Conservation (phyloP, 1,140 invertebrate genomes). For the Caenorhabditis latens region DNA sequence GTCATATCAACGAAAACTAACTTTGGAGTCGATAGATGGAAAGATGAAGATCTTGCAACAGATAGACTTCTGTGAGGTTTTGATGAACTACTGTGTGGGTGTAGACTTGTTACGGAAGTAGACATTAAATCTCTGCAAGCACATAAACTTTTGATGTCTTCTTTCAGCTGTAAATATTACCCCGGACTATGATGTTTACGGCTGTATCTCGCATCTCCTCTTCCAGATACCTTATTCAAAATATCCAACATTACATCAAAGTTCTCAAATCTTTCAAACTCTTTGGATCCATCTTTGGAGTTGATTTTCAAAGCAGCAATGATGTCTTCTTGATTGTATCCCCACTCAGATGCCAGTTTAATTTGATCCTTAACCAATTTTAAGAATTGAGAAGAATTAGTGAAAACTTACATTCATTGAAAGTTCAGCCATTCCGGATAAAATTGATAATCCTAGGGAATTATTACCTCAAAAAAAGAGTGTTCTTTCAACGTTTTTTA, state of each 20-base stretch:
- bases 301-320: slow-evolving; percentile 10
- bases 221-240: slow-evolving; percentile 8
- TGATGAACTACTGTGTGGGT: slow-evolving; percentile 10
- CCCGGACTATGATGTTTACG: slow-evolving; percentile 16
- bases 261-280: slow-evolving; percentile 31
- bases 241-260: slow-evolving; percentile 36
- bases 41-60: slow-evolving; percentile 8
- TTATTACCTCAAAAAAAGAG: slow-evolving; percentile 17
- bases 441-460: slow-evolving; percentile 34
- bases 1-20: neutral
- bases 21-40: slow-evolving; percentile 24
- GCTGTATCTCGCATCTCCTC: slow-evolving; percentile 1
- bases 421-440: neutral
- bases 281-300: slow-evolving; percentile 23
- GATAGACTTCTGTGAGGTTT: neutral
- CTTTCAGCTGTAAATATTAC: neutral
- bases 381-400: neutral
- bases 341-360: slow-evolving; percentile 26
- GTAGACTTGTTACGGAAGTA: slow-evolving; percentile 2
- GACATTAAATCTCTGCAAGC: slow-evolving; percentile 34
- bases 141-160: neutral
- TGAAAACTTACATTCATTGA: slow-evolving; percentile 9
- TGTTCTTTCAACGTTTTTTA: neutral
- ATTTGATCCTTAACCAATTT: neutral
- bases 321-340: slow-evolving; percentile 32